A percentile compares a stretch with the other conserved stretches of the same genome.
Evolutionary conservation across 2,113 vertebrate species (phyloP).

Genomic region (Octodon degus): DNA sequence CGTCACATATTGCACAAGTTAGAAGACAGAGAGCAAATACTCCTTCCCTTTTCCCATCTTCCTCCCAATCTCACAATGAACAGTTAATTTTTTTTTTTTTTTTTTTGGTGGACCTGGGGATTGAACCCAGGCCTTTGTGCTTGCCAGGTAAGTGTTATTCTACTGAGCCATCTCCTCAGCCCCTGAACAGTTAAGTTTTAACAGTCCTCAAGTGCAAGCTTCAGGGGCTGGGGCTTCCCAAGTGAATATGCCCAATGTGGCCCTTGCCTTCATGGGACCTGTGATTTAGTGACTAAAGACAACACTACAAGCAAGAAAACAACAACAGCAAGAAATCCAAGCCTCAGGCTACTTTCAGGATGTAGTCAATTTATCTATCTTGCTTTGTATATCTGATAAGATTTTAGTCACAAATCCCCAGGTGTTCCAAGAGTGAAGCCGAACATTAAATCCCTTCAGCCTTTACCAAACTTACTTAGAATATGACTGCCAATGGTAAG

Average conservation of each 20-base stretch:
- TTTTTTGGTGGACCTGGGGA: too few relatives aligned
- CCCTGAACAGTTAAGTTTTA: neutral
- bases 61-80: neutral
- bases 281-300: neutral
- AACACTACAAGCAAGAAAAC: neutral
- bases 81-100: too few relatives aligned
- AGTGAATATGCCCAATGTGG: neutral
- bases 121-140: too few relatives aligned
- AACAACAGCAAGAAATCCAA: neutral
- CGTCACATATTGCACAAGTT: neutral
- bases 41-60: neutral
- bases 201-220: neutral
- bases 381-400: neutral
- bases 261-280: neutral
- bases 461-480: slow-evolving; percentile 2
- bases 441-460: neutral
- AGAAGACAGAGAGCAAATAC: neutral
- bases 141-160: too few relatives aligned
- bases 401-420: neutral
- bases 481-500: neutral
- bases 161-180: too few relatives aligned
- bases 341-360: neutral
- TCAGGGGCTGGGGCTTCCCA: neutral
- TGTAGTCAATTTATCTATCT: neutral
- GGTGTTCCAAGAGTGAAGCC: neutral